These are phyloP conservation scores for Diglossa cyanea DNA, from an alignment of 2,797 vertebrate species.

Conservation along the genomic window DNA sequence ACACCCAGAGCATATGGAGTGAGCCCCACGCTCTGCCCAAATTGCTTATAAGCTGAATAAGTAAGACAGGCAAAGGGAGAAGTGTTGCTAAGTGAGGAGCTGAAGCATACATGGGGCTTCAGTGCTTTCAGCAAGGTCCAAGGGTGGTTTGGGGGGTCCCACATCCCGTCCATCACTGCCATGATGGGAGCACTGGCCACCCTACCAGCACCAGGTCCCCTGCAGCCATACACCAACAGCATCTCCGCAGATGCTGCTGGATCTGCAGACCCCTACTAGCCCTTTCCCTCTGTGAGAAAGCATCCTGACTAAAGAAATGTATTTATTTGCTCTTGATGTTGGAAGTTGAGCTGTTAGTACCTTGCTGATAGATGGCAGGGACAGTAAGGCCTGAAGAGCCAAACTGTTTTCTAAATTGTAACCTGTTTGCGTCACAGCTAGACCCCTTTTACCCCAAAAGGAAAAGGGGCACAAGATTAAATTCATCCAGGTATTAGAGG, in stretches of 20 bases:
- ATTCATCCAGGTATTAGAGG: neutral
- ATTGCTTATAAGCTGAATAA: neutral
- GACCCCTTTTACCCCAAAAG: neutral
- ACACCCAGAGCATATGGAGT: neutral
- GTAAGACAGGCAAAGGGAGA: neutral
- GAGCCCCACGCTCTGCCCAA: neutral
- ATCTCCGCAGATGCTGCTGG: neutral
- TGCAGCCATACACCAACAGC: neutral
- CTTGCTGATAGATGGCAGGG: neutral
- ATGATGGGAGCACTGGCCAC: neutral
- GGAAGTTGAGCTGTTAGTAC: neutral
- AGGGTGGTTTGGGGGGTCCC: neutral
- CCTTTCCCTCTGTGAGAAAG: neutral
- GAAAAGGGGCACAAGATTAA: neutral
- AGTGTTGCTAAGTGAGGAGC: neutral
- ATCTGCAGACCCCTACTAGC: neutral
- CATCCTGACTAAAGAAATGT: neutral
- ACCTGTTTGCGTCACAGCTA: neutral
- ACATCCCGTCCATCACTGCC: neutral
- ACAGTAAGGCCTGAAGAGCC: neutral
- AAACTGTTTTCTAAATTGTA: neutral
- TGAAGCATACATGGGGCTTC: neutral
- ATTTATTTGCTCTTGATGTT: neutral
- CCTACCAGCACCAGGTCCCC: neutral
- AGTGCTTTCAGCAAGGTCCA: neutral